Evolutionary conservation across 35 echinoderm and acorn worm genomes (phyloP).

Genomic region (Antedon bifida): DNA sequence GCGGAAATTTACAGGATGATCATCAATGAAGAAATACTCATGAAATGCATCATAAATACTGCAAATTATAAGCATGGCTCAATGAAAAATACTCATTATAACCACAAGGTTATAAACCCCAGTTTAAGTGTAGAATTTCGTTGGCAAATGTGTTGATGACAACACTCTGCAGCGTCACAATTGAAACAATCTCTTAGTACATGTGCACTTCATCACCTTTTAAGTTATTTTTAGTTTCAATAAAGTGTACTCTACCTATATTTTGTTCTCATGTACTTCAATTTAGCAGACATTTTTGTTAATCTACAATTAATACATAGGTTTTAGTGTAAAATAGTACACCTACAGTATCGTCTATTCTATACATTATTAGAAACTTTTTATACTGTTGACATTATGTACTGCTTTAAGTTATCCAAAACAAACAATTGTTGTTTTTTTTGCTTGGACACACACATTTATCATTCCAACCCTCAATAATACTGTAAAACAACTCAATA

Average conservation of each 20-base stretch:
- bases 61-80: not conserved
- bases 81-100: not conserved
- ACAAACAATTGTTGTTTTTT: not conserved
- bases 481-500: not conserved
- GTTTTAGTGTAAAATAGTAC: no score
- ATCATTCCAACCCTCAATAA: not conserved
- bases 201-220: not conserved
- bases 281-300: no score
- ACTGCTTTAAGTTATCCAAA: no score
- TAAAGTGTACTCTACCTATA: no score
- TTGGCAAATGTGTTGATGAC: not conserved
- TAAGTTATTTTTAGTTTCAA: no score
- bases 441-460: not conserved
- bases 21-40: not conserved
- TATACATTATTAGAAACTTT: no score
- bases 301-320: no score
- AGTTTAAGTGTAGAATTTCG: not conserved
- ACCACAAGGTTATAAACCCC: not conserved
- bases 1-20: not conserved
- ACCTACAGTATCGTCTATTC: no score
- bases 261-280: no score
- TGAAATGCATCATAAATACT: conserved; percentile 2
- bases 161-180: not conserved
- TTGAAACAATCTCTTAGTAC: no score
- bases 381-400: no score